Conservation (phyloP, 92 coral and sea anemone species). For the Heteractis magnifica region DNA sequence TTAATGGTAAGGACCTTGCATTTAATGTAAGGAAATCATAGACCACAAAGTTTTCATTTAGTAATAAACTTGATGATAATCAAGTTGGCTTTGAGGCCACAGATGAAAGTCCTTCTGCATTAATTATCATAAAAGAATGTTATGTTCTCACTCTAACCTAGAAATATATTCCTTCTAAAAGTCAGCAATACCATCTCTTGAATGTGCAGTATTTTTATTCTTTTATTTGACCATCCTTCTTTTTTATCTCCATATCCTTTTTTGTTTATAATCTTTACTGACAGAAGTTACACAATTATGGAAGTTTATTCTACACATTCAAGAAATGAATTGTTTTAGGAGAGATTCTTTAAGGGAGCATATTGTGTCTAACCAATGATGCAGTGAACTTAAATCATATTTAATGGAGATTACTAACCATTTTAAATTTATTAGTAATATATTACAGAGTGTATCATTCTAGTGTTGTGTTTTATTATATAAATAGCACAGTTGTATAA, state of each 20-base stretch:
- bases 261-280: neutral
- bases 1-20: no score
- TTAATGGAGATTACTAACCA: neutral
- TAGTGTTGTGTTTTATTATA: neutral
- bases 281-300: neutral
- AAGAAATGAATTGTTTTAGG: neutral
- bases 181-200: neutral
- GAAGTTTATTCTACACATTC: neutral
- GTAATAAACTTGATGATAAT: no score
- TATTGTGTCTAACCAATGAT: neutral
- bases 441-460: neutral
- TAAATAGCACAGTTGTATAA: neutral
- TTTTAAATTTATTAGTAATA: neutral
- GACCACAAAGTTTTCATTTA: neutral
- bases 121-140: neutral
- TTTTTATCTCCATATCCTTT: neutral
- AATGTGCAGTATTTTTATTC: neutral
- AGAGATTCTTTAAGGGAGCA: neutral
- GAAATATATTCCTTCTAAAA: neutral
- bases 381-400: neutral
- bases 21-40: conserved; percentile 9
- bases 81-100: no score
- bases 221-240: no score
- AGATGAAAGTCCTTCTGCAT: no score
- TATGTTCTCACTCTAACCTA: neutral